phyloP scores from a whole-genome alignment of 2,113 vertebrate species.

The Megaceryle maxima region DNA sequence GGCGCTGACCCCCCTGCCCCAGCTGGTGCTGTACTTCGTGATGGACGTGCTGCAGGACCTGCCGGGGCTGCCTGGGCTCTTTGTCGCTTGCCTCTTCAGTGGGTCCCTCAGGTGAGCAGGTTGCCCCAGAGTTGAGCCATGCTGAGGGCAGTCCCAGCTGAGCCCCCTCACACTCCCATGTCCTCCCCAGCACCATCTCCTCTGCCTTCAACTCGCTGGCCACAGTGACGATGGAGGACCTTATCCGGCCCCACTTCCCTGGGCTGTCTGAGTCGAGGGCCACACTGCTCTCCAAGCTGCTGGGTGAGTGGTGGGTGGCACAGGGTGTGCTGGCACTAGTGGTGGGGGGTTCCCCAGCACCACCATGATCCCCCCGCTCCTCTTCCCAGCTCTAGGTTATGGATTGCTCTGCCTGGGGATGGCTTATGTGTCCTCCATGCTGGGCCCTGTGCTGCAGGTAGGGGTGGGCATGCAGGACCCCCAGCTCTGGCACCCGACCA shows the following conservation, averaged over 20 bases:
- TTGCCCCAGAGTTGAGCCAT: fast-evolving
- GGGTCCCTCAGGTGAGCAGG: conserved; percentile 89
- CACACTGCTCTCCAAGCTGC: conserved; percentile 86
- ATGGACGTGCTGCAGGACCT: conserved; percentile 90
- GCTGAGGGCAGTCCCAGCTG: fast-evolving
- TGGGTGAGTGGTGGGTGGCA: conserved; percentile 74
- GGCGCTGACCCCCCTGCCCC: neutral
- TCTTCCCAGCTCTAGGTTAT: conserved; percentile 82
- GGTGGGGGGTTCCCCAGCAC: too few species aligned
- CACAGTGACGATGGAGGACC: conserved; percentile 95
- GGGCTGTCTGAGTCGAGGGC: conserved; percentile 82
- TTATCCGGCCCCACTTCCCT: conserved; percentile 88
- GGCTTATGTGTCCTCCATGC: conserved; percentile 90
- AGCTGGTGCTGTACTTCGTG: conserved; percentile 96
- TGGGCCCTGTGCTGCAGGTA: conserved; percentile 87
- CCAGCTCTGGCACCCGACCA: neutral
- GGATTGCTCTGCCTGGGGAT: conserved; percentile 94
- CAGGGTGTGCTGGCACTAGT: fast-evolving
- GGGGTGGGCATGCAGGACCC: fast-evolving
- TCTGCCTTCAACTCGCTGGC: conserved; percentile 96
- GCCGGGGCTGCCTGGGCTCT: conserved; percentile 91
- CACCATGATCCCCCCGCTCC: fast-evolving
- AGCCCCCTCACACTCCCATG: neutral
- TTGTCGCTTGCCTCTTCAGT: conserved; percentile 96
- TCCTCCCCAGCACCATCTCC: conserved; percentile 87